phyloP scores from a whole-genome alignment of 1,140 invertebrate genomes.

The Drosophila busckii region DNA sequence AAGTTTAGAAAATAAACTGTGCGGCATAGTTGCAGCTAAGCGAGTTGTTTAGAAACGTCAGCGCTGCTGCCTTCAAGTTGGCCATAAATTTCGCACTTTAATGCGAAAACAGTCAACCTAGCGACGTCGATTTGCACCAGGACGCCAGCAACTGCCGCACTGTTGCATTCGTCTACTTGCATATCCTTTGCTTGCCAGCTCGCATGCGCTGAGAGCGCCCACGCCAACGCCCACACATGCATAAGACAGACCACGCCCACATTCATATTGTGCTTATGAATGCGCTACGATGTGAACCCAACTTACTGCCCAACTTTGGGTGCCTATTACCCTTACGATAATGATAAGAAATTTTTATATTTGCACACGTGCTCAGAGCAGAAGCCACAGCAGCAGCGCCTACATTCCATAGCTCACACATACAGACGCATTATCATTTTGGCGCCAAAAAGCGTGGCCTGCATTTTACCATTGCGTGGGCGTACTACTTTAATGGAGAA shows the following conservation, averaged over 20 bases:
- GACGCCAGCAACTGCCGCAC: constrained; percentile 4
- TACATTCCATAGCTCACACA: background rate
- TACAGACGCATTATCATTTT: constrained; percentile 26
- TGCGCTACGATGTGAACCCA: constrained; percentile 42
- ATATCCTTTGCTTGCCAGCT: constrained; percentile 19
- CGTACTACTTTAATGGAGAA: constrained; percentile 61
- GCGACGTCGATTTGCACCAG: constrained; percentile 68
- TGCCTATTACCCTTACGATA: constrained; percentile 77
- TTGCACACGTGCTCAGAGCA: constrained; percentile 25
- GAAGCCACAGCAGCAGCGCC: constrained; percentile 13
- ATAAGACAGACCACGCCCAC: background rate
- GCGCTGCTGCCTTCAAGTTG: constrained; percentile 22
- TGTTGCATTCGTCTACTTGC: background rate
- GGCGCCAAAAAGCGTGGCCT: constrained; percentile 38
- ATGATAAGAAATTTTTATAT: constrained; percentile 77
- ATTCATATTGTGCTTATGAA: background rate
- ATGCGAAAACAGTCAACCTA: constrained; percentile 78
- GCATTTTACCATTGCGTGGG: constrained; percentile 52
- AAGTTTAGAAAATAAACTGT: constrained; percentile 69
- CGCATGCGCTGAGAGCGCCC: constrained; percentile 46
- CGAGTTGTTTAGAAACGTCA: constrained; percentile 44
- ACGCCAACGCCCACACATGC: background rate
- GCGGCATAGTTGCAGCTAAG: constrained; percentile 8
- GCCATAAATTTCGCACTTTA: constrained; percentile 75
- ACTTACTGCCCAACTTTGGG: constrained; percentile 70